Evolutionary conservation across 2,888 invertebrate genomes (phyloP), one percentile per base, ranked within the genome.

Genomic region (Erannis defoliaria): DNA sequence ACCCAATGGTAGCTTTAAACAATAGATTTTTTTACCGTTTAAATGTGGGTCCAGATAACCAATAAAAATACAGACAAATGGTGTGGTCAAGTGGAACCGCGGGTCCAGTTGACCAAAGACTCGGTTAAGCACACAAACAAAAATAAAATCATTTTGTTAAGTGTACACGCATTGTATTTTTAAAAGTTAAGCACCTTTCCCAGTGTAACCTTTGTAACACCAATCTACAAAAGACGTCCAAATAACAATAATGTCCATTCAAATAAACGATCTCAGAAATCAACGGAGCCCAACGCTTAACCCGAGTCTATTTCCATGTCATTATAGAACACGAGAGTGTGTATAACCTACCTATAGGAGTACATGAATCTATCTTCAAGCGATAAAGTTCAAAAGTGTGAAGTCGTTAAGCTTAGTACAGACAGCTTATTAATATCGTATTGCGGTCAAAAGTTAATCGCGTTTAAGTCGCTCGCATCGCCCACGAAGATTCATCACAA

Each of bases 401-500:
- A 69, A 58, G 67, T 57, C 64, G 67, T 55, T 43, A 50, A 62
- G 53, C 55, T 40, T 84, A 80, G 84, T 81, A 77, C 84, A 81
- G 85, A 86, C 86, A 71, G 77, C 81, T 88, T 92, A 90, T 92
- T 91, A 92, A 93, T 92, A 90, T 86, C 78, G 79, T 81, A 74
- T 76, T 73, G 76, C 90, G 91, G 92, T 93, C 92, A 93, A 93
- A 92, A 88, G 92, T 92, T 91, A 93, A 93, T 90, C 92, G 92
- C 88, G 88, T 90, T 86, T 90, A 91, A 90, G 90, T 88, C 90
- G 81, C 84, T 86, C 86, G 86, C 83, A 89, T 91, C 91, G 91
- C 93, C 93, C 90, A 92, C 90, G 90, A 91, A 89, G 91, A 92
- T 93, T 88, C 90, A 93, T 92, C 93, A 92, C 90, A 91, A 83